Evolutionary conservation across 1,140 invertebrate species (phyloP).

Genomic region (Lepidurus packardi): DNA sequence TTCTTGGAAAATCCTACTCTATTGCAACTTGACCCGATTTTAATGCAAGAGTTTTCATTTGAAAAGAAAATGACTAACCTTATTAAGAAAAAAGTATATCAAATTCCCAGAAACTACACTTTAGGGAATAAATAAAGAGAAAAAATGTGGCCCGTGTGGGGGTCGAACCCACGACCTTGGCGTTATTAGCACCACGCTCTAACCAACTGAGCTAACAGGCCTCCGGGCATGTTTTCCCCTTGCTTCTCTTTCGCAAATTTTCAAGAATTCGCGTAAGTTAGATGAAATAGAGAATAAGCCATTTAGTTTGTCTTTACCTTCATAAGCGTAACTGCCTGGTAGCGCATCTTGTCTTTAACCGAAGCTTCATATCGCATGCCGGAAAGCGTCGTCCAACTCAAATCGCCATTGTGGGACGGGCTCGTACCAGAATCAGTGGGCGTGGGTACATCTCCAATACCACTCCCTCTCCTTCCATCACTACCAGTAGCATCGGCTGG

Average conservation of each 20-base stretch:
- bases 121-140: not conserved
- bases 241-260: not conserved
- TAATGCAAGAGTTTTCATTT: too few relatives aligned
- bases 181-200: conserved; percentile 36
- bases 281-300: not conserved
- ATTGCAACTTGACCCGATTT: too few relatives aligned
- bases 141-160: conserved; percentile 35
- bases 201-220: conserved; percentile 36
- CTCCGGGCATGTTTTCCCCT: not conserved
- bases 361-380: conserved; percentile 80
- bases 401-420: conserved; percentile 56
- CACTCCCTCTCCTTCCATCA: conserved; percentile 51
- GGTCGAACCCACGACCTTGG: conserved; percentile 36
- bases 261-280: not conserved
- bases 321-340: conserved; percentile 90
- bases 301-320: conserved; percentile 51
- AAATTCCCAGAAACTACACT: not conserved
- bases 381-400: conserved; percentile 80
- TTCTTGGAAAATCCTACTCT: too few relatives aligned
- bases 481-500: conserved; percentile 59
- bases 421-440: conserved; percentile 24
- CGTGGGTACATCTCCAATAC: not conserved
- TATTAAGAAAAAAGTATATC: not conserved
- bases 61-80: too few relatives aligned
- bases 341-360: conserved; percentile 83